phyloP scores from a whole-genome alignment of 2,888 invertebrate species.

The Orgyia antiqua region DNA sequence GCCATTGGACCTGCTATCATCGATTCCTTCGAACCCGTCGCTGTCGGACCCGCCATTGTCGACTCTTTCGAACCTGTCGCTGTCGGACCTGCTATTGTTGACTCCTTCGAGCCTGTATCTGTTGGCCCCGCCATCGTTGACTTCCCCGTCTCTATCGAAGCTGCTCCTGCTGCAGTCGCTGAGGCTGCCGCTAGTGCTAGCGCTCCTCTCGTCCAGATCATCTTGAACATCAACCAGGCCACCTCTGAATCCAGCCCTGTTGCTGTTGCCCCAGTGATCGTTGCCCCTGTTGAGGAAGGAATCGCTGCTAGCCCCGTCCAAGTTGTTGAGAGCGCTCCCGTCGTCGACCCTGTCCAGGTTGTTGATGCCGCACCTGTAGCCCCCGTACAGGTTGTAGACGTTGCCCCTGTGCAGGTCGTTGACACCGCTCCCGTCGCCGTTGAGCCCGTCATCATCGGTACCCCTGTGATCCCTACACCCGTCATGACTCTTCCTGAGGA shows the following conservation, averaged over 20 bases:
- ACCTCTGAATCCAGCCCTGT: conserved; percentile 14
- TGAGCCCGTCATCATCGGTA: conserved; percentile 28
- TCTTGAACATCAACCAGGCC: conserved; percentile 32
- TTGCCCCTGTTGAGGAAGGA: conserved; percentile 8
- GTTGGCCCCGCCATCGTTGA: conserved; percentile 2
- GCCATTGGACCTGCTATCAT: conserved; percentile 14
- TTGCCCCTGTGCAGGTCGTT: conserved; percentile 23
- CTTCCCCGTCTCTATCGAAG: conserved; percentile 7
- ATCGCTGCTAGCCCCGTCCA: conserved; percentile 3
- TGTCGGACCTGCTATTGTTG: conserved; percentile 14
- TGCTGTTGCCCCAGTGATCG: conserved; percentile 5
- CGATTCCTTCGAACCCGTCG: conserved; percentile 14
- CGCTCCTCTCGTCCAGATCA: conserved; percentile 35
- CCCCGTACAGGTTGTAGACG: conserved; percentile 20
- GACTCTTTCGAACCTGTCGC: conserved; percentile 8
- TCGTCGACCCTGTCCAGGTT: conserved; percentile 6
- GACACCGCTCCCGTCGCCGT: conserved; percentile 14
- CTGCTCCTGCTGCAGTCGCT: neutral
- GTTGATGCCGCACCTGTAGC: conserved; percentile 19
- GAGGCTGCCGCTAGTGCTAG: conserved; percentile 13
- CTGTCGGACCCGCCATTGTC: conserved; percentile 16
- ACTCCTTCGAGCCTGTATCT: conserved; percentile 11
- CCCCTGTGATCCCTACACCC: conserved; percentile 34
- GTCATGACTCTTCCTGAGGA: conserved; percentile 37
- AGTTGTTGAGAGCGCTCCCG: conserved; percentile 7